phyloP scores from a whole-genome alignment of 1,140 invertebrate genomes.

The Drosophila fuyamai region DNA sequence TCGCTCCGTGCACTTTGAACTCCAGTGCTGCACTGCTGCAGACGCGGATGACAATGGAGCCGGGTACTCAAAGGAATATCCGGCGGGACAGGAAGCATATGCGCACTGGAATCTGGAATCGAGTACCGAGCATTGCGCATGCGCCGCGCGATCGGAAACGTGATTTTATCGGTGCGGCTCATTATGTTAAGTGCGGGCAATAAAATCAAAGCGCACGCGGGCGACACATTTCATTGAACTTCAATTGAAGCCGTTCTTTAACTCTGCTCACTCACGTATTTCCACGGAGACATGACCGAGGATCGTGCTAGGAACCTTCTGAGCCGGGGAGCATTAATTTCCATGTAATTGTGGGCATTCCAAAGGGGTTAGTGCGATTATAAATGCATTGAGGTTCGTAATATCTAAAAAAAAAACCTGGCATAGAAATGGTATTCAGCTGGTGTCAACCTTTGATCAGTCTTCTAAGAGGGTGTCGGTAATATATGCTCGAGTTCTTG shows the following conservation, averaged over 20 bases:
- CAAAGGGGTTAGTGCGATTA: constrained; percentile 29
- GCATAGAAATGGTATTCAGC: constrained; percentile 4
- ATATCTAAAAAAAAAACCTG: constrained; percentile 15
- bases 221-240: constrained; percentile 72
- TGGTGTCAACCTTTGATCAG: constrained; percentile 18
- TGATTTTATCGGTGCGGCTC: constrained; percentile 74
- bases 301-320: constrained; percentile 53
- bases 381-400: constrained; percentile 43
- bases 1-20: constrained; percentile 68
- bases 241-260: constrained; percentile 73
- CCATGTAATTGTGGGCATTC: constrained; percentile 55
- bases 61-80: constrained; percentile 76
- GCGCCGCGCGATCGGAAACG: constrained; percentile 64
- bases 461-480: not conserved
- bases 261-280: constrained; percentile 45
- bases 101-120: constrained; percentile 25
- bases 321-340: constrained; percentile 42
- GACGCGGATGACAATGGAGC: constrained; percentile 51
- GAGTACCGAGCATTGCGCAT: constrained; percentile 44
- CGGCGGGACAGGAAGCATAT: constrained; percentile 79
- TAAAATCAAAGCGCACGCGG: constrained; percentile 73
- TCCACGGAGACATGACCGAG: constrained; percentile 30
- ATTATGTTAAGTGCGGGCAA: constrained; percentile 82
- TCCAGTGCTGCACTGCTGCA: constrained; percentile 69
- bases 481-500: constrained; percentile 5